Conservation (phyloP, 2,797 vertebrate species). For the Hyperoplus immaculatus region DNA sequence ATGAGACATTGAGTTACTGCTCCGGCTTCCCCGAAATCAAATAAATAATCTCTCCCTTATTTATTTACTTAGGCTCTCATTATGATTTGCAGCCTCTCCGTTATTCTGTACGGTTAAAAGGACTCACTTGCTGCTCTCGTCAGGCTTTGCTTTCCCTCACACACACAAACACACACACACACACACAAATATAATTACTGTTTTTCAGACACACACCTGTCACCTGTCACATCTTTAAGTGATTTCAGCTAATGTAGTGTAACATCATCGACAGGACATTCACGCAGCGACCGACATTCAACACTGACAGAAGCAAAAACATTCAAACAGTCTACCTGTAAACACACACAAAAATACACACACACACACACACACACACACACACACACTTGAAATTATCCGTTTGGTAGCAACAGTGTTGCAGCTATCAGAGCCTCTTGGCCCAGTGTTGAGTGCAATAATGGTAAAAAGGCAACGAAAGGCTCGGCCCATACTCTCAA, state of each 20-base stretch:
- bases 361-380: slow-evolving; percentile 35
- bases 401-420: slow-evolving; percentile 65
- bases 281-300: slow-evolving; percentile 39
- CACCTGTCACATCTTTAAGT: slow-evolving; percentile 50
- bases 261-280: slow-evolving; percentile 62
- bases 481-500: slow-evolving; percentile 67
- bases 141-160: not conserved
- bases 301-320: slow-evolving; percentile 71
- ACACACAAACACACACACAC: not conserved
- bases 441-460: slow-evolving; percentile 80
- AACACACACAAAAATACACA: slow-evolving; percentile 47
- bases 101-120: slow-evolving; percentile 44
- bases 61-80: slow-evolving; percentile 69
- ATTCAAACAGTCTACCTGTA: slow-evolving; percentile 55
- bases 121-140: slow-evolving; percentile 25
- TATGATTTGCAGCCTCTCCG: slow-evolving; percentile 63
- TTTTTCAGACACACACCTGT: slow-evolving; percentile 60
- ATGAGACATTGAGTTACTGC: slow-evolving; percentile 72
- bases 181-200: not conserved
- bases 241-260: slow-evolving; percentile 50
- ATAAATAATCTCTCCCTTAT: slow-evolving; percentile 71
- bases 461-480: slow-evolving; percentile 76
- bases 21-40: slow-evolving; percentile 73
- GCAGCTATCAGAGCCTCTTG: slow-evolving; percentile 70
- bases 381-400: slow-evolving; percentile 40